Conservation (phyloP, 2,888 invertebrate species). For the Drosophila suboccidentalis region DNA sequence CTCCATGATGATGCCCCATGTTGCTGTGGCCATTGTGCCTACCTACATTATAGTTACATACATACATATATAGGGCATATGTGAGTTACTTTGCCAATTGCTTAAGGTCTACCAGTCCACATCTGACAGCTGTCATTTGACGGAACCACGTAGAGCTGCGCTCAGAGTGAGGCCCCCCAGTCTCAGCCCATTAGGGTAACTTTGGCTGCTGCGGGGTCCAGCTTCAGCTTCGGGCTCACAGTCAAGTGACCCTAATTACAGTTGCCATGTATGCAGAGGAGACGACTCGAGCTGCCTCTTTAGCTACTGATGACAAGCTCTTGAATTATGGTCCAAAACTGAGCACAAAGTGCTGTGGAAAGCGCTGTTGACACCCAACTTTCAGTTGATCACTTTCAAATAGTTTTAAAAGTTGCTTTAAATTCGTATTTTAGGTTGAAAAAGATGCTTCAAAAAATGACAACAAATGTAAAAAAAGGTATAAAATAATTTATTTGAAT, state of each 20-base stretch:
- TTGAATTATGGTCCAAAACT: slow-evolving; percentile 48
- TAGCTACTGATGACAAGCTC: slow-evolving; percentile 46
- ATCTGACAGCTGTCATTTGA: slow-evolving; percentile 56
- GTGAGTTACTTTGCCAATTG: slow-evolving; percentile 5
- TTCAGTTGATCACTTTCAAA: slow-evolving; percentile 53
- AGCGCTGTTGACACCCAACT: slow-evolving; percentile 65
- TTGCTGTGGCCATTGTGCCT: not conserved
- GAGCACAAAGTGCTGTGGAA: slow-evolving; percentile 63
- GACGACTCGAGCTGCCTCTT: slow-evolving; percentile 5
- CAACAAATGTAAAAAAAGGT: not conserved
- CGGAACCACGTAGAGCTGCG: slow-evolving; percentile 25
- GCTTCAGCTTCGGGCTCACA: slow-evolving; percentile 41
- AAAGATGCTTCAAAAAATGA: not conserved
- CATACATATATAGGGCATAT: slow-evolving; percentile 23
- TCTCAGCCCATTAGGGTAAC: slow-evolving; percentile 32
- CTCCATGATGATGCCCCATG: slow-evolving; percentile 9
- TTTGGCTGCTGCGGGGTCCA: slow-evolving; percentile 24
- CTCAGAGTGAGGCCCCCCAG: not conserved
- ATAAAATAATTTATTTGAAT: not conserved
- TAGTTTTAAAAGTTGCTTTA: slow-evolving; percentile 4
- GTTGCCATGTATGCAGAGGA: slow-evolving; percentile 29
- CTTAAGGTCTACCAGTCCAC: slow-evolving; percentile 33
- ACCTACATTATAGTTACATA: not conserved
- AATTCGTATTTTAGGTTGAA: not conserved
- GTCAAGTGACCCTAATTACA: slow-evolving; percentile 71